A percentile compares a stretch with the other conserved stretches of the same genome.
phyloP scores from a whole-genome alignment of 2,113 vertebrate species.

The Galeopterus variegatus region DNA sequence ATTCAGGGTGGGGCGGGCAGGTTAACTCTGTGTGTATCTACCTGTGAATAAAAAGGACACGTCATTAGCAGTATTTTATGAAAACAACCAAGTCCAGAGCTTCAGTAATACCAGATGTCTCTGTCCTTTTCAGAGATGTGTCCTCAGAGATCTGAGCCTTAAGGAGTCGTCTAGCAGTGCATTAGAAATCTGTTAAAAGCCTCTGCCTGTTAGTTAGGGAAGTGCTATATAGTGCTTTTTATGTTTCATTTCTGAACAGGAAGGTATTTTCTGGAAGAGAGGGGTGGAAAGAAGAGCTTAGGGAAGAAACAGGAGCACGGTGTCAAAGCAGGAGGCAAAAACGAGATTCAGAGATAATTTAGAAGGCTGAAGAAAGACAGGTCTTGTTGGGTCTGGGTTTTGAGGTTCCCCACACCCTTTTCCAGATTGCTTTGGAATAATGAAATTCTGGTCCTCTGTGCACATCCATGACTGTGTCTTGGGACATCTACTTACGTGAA shows the following conservation, averaged over 20 bases:
- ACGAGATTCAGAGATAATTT: not conserved
- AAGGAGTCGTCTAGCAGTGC: conserved; percentile 59
- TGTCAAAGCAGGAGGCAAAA: not conserved
- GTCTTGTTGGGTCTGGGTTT: not conserved
- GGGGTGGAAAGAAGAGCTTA: not conserved
- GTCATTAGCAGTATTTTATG: conserved; percentile 52
- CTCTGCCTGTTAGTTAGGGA: conserved; percentile 60
- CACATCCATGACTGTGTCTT: fast-evolving
- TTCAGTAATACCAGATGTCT: not conserved
- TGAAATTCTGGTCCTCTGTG: not conserved
- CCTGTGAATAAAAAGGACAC: not conserved
- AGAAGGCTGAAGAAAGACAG: not conserved
- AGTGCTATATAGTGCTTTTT: conserved; percentile 11
- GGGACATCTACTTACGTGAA: not conserved
- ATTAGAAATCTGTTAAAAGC: conserved; percentile 80
- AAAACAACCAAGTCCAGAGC: conserved; percentile 57
- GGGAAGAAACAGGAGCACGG: not conserved
- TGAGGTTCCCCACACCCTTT: not conserved
- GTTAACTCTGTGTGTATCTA: not conserved
- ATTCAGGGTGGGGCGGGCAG: not conserved
- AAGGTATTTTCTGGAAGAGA: not conserved
- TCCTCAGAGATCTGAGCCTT: conserved; percentile 69
- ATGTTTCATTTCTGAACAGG: conserved; percentile 64
- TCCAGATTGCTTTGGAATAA: not conserved
- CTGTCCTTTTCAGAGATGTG: conserved; percentile 14